Evolutionary conservation across 2,888 invertebrate species (phyloP), one percentile per base, ranked within the genome.

Genomic region (Incurvaria masculella): DNA sequence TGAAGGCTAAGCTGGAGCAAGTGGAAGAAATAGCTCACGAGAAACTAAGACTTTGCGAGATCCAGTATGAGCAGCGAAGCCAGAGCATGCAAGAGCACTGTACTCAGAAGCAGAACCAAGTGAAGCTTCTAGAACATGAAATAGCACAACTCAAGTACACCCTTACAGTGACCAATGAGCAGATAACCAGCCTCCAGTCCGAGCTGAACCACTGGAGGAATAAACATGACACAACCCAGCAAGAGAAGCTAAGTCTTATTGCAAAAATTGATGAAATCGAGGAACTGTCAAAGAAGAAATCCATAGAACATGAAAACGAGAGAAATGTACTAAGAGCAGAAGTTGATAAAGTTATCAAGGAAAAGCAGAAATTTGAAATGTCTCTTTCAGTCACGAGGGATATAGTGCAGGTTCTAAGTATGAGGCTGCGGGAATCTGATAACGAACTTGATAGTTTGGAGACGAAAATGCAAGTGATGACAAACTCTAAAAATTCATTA

Each of bases 341-440:
- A 55, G 60, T 80, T 19, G 75, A 78, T 44, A 72, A 68, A 55
- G 62, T 71, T 21, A 57, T 60, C 8, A 78, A 69, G 53, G 82
- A 84, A 51, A 82, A 82, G 53, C 74, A 71, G 49, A 73, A 79
- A 48, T 84, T 81, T 60, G 76, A 82, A 63, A 69, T 82, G 58
- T 81, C 83, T n/a, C 65, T 84, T n/a, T 73, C 69, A 23, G 81
- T 81, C 16, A 81, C 80, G 1, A 74, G 81, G 56, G 76, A 80
- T 50, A 82, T 83, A 43, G 81, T 84, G 14, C 79, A 83, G 58
- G 82, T 83, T 3, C 59, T 84, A 45, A 82, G 79, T 21, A 72
- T 75, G 63, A 68, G 84, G 17, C 61, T 84, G 45, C 69, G 82
- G 44, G 75, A 82, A 56, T 84, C 84, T 3, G 84, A 84, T 56